Percentiles rank a stretch among this genome's conserved stretches.
Conservation (phyloP, 2,888 invertebrate genomes). For the Fragum whitleyi region DNA sequence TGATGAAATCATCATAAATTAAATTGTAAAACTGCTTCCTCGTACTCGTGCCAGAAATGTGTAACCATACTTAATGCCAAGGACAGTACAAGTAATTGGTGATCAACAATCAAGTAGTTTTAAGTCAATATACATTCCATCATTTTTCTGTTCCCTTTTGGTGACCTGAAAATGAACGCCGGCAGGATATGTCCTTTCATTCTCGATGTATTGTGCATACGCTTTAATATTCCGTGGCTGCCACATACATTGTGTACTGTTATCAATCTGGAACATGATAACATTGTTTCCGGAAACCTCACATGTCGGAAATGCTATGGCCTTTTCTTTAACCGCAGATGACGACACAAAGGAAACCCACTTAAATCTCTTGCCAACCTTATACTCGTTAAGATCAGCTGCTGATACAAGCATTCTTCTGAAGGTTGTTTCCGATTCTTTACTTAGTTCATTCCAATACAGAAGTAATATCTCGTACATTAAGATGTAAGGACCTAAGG, state of each 20-base stretch:
- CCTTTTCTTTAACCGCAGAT: slow-evolving; percentile 37
- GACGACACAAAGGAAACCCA: slow-evolving; percentile 66
- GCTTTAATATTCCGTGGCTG: slow-evolving; percentile 57
- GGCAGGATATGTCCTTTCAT: slow-evolving; percentile 64
- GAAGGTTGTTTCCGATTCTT: slow-evolving; percentile 50
- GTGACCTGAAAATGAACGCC: slow-evolving; percentile 57
- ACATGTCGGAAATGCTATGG: slow-evolving; percentile 58
- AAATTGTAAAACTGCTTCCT: too few relatives aligned
- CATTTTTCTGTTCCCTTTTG: not conserved
- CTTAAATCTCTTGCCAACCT: slow-evolving; percentile 46
- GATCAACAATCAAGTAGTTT: not conserved
- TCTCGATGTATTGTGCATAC: slow-evolving; percentile 53
- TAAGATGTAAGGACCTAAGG: slow-evolving; percentile 61
- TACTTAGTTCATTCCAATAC: slow-evolving; percentile 46
- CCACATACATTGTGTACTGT: slow-evolving; percentile 40
- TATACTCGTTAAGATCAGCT: slow-evolving; percentile 46
- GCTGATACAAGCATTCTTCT: slow-evolving; percentile 52
- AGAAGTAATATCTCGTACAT: slow-evolving; percentile 61
- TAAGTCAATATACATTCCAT: not conserved
- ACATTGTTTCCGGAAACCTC: slow-evolving; percentile 27
- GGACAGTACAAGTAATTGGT: too few relatives aligned
- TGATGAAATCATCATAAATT: too few relatives aligned
- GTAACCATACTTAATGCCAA: too few relatives aligned
- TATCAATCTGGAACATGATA: slow-evolving; percentile 55
- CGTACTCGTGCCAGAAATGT: too few relatives aligned